Percentiles rank a stretch among this genome's conserved stretches.
These are phyloP conservation scores for Neotoxoptera formosana DNA, from an alignment of 1,140 invertebrate genomes.

Conservation along the genomic window DNA sequence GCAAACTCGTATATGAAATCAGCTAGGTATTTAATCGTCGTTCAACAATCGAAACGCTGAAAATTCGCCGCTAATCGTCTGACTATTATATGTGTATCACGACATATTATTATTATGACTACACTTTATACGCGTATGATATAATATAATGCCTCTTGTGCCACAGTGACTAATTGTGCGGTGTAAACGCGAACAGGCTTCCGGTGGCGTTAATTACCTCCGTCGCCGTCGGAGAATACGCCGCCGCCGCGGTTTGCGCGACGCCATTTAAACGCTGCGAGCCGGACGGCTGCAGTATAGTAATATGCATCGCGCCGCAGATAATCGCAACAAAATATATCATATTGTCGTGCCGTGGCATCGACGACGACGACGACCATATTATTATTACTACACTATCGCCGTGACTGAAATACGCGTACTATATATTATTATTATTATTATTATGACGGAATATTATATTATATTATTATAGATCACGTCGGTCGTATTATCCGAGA, in stretches of 20 bases:
- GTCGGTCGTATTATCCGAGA: not conserved
- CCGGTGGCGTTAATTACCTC: not conserved
- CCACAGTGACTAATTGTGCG: not conserved
- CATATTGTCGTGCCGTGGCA: too few relatives aligned
- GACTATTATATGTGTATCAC: too few relatives aligned
- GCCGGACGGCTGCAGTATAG: not conserved
- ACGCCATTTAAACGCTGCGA: constrained; percentile 23
- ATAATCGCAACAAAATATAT: not conserved
- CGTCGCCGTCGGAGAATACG: not conserved
- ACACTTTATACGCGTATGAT: not conserved
- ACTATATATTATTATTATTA: too few relatives aligned
- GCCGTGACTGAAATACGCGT: not conserved
- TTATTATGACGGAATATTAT: too few relatives aligned
- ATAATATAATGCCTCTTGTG: not conserved
- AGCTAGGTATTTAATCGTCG: not conserved
- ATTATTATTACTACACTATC: too few relatives aligned
- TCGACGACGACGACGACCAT: too few relatives aligned
- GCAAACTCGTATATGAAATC: not conserved
- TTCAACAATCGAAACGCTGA: not conserved
- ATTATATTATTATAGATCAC: not conserved
- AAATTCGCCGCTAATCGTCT: not conserved
- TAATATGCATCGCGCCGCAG: not conserved
- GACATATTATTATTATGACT: too few relatives aligned
- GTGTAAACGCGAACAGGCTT: not conserved
- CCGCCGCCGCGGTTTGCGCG: not conserved